Base-by-base conservation (phyloP, 2,797 vertebrate genomes). In the Thamnophis elegans region DNA sequence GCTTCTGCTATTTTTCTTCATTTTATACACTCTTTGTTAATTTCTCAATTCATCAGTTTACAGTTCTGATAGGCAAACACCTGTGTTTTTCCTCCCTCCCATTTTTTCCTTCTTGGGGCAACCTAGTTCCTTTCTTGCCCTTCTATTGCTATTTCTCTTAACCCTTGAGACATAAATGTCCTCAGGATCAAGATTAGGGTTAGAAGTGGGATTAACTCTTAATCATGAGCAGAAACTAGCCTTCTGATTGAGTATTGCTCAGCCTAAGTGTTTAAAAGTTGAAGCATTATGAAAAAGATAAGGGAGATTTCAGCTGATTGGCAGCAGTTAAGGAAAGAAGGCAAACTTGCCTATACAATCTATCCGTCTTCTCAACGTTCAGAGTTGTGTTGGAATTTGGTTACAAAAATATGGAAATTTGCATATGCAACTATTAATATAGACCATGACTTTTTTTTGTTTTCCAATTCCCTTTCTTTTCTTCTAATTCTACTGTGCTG, bases 401-500 rank as follows among this genome's bases (percentile, higher is more conserved):
- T 82, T 47, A 47, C 36, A 47, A 82, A 59, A 82, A 82, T 82
- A 82, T 47, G 36, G 36, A 82, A 82, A 82, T 82, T 22, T 82
- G 36, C 20, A 47, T 25, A 47, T 22, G 20, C 73, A 82, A 78
- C 36, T 25, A 36, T 42, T 82, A 78, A 78, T 42, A 22, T 78
- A 78, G 20, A 78, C 42, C 36, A 78, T 42, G 73, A 78, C 32
- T 4, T 11, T 25, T 82, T 25, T 42, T 78, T 73, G 16, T 96
- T 95, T 93, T 95, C 93, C 94, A 92, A 86, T 96, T 95, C 95
- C 20, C n/a, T 62, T 13, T 65, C 55, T 51, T n/a, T 47, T 2
- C 14, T 36, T 26, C 94, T 96, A 96, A 96, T 96, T 95, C 96
- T 93, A 91, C 96, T 95, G 94, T 96, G 93, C 95, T 90, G 82